These are phyloP conservation scores for Papilio aristodemus DNA, from an alignment of 1,140 invertebrate species.

Conservation along the genomic window DNA sequence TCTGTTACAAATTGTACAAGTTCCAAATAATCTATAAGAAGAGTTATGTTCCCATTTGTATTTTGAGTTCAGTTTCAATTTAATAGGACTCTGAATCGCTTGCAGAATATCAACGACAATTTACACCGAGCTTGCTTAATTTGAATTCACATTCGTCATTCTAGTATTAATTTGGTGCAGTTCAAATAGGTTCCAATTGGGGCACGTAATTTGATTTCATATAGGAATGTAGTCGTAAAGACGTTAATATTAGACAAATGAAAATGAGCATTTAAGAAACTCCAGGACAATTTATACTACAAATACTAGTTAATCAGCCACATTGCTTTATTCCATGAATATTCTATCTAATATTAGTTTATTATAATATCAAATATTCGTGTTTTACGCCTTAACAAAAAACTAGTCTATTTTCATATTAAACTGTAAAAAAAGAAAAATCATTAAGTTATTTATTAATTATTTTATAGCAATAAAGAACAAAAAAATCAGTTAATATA, in stretches of 20 bases:
- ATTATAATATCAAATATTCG: not conserved
- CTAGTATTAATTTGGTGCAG: constrained; percentile 27
- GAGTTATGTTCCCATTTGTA: not conserved
- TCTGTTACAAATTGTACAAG: constrained; percentile 11
- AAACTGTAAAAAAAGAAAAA: too few relatives aligned
- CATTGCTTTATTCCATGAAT: too few relatives aligned
- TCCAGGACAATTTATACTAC: not conserved
- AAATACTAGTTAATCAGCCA: not conserved
- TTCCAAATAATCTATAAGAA: not conserved
- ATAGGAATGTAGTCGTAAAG: constrained; percentile 2
- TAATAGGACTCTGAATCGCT: constrained; percentile 7
- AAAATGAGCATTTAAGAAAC: not conserved
- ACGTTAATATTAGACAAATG: not conserved
- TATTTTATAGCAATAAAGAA: too few relatives aligned
- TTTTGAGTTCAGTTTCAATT: not conserved
- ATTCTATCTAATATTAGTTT: not conserved
- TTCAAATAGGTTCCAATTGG: constrained; percentile 23
- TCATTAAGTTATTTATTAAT: too few relatives aligned
- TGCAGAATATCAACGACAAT: not conserved
- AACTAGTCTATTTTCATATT: too few relatives aligned
- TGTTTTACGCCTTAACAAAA: too few relatives aligned
- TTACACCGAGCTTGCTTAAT: constrained; percentile 20
- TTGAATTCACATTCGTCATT: constrained; percentile 30
- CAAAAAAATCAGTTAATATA: too few relatives aligned
- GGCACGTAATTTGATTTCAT: constrained; percentile 26